These are phyloP conservation scores for Chymomyza fuscimana DNA, from an alignment of 2,888 invertebrate genomes.

Conservation along the genomic window DNA sequence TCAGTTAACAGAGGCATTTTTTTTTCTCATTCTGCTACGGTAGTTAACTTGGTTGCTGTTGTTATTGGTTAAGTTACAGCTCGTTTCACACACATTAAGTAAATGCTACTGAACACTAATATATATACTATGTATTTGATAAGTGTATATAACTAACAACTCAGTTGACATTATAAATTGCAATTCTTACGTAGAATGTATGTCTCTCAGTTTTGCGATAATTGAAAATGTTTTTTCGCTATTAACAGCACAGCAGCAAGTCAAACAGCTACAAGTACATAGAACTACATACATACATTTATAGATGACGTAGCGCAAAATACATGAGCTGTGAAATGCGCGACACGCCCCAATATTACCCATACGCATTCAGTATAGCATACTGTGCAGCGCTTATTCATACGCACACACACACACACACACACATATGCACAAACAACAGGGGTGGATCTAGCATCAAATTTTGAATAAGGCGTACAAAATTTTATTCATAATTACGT, in stretches of 20 bases:
- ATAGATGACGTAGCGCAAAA: background rate
- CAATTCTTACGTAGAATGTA: background rate
- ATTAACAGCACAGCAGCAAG: slow-evolving; percentile 42
- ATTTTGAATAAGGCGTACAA: no score
- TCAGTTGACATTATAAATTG: background rate
- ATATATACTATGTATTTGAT: slow-evolving; percentile 9
- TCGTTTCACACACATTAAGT: slow-evolving; percentile 51
- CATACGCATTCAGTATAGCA: background rate
- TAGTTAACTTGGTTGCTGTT: background rate
- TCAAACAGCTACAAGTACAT: slow-evolving; percentile 11
- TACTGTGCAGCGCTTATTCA: background rate
- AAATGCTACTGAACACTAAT: slow-evolving; percentile 37
- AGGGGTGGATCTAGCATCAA: no score
- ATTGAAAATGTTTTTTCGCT: slow-evolving; percentile 58
- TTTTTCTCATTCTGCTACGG: background rate
- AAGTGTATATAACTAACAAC: slow-evolving; percentile 1
- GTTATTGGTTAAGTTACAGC: slow-evolving; percentile 42
- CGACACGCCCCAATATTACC: background rate
- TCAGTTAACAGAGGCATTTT: background rate
- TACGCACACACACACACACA: slow-evolving; percentile 12
- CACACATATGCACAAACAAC: slow-evolving; percentile 9
- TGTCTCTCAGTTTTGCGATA: slow-evolving; percentile 37
- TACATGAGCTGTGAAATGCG: background rate
- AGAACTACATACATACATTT: background rate
- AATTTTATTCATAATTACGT: no score